phyloP scores from a whole-genome alignment of 2,888 invertebrate genomes.

The Eilema sororculum region DNA sequence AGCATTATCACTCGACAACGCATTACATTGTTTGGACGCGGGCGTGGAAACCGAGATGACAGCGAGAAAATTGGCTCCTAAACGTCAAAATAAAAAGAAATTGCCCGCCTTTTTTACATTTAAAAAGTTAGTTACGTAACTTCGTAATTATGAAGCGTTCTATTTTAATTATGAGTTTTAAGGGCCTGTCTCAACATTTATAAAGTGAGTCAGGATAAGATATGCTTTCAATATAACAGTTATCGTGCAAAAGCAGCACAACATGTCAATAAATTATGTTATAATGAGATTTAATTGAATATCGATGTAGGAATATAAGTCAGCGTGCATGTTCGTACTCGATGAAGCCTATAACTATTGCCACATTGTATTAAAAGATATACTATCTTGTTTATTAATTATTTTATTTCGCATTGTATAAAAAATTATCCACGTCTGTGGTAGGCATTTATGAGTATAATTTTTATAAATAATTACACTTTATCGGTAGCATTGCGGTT shows the following conservation, averaged over 20 bases:
- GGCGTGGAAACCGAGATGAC: constrained; percentile 20
- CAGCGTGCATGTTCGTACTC: constrained; percentile 9
- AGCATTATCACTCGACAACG: constrained; percentile 45
- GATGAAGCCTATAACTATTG: constrained; percentile 20
- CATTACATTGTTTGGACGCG: constrained; percentile 31
- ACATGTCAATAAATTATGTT: constrained; percentile 41
- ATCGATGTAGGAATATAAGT: constrained; percentile 43
- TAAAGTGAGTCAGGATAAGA: background rate
- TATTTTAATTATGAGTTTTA: background rate
- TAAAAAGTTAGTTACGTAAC: background rate
- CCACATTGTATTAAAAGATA: background rate
- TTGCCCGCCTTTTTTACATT: background rate
- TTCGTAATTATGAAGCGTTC: background rate
- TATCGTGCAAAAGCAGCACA: constrained; percentile 22
- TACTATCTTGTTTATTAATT: background rate
- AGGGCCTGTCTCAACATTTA: background rate
- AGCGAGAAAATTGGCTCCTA: background rate
- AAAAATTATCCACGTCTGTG: constrained; percentile 2
- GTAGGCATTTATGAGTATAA: background rate
- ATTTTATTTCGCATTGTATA: background rate
- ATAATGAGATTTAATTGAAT: constrained; percentile 45
- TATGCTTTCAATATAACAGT: constrained; percentile 8
- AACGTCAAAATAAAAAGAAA: constrained; percentile 3
- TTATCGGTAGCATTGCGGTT: background rate
- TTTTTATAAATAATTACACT: constrained; percentile 7